Base-by-base conservation (phyloP, 2,888 invertebrate species). In the Plebejus anna region DNA sequence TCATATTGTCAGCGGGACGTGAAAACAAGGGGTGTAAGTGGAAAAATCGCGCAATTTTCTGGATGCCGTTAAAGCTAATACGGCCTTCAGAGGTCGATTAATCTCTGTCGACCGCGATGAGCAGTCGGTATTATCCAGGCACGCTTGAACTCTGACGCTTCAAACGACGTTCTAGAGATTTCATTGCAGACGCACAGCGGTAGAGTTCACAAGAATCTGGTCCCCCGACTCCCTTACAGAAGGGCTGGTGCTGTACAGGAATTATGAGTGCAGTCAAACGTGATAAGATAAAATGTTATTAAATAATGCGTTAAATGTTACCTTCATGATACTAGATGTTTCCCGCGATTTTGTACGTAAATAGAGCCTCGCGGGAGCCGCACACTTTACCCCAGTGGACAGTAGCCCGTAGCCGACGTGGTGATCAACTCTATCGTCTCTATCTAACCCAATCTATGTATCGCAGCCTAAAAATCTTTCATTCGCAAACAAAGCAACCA, bases 31-130 rank as follows among this genome's bases (percentile, higher is more conserved):
- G 87, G 87, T 82, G 87, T 85, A 84, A 88, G 89, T 85, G 87
- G 89, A 90, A 91, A 92, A 92, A 89, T 90, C 88, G 87, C 84
- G 88, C 89, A 89, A 90, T 91, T 91, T 92, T 91, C 90, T 89
- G 89, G 90, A 91, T 90, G 87, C 90, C 90, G 88, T 89, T 90
- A 89, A 88, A 90, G 89, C 89, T 90, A 91, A 92, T 91, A 90
- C 88, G 89, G 87, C 87, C 86, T 89, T 89, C 87, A 85, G 85
- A 85, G 82, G 83, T 86, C 90, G 89, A 91, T 92, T 92, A 91
- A 92, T 92, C 90, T 89, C 88, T 90, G 90, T 91, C 91, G 85
- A 86, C 89, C 85, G 86, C 88, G 90, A 88, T 72, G 71, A 71
- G 71, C 85, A 83, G 83, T 87, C 86, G 86, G 87, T 88, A 87